Conservation (phyloP, 2,888 invertebrate genomes). For the Nezara viridula region DNA sequence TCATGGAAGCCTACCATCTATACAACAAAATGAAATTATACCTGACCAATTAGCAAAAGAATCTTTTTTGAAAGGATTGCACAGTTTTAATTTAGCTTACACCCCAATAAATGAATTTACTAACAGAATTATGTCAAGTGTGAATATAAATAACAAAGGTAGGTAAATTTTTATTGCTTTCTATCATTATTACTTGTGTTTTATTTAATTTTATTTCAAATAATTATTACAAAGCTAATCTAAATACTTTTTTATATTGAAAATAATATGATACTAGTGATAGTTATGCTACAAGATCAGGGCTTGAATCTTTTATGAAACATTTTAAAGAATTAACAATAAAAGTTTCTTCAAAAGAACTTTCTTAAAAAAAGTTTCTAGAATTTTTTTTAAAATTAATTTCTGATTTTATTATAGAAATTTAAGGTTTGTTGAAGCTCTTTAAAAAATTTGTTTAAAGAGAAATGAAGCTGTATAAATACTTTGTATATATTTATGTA, state of each 20-base stretch:
- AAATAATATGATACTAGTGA: neutral
- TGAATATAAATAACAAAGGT: neutral
- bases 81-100: neutral
- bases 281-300: too few relatives aligned
- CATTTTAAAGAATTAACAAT: too few relatives aligned
- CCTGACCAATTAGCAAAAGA: neutral
- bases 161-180: neutral
- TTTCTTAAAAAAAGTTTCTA: too few relatives aligned
- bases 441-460: too few relatives aligned
- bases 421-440: too few relatives aligned
- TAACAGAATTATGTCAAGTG: conserved; percentile 14
- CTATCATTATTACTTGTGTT: neutral
- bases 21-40: neutral
- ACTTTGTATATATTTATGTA: too few relatives aligned
- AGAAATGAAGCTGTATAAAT: too few relatives aligned
- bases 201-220: neutral
- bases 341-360: too few relatives aligned
- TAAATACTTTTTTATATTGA: neutral
- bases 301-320: too few relatives aligned
- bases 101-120: conserved; percentile 20
- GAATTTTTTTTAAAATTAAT: too few relatives aligned
- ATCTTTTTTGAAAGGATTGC: neutral
- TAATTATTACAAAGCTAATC: neutral
- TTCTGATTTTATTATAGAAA: too few relatives aligned
- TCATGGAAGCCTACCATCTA: neutral